phyloP scores from a whole-genome alignment of 2,797 vertebrate species.

The Galaxias olidus region DNA sequence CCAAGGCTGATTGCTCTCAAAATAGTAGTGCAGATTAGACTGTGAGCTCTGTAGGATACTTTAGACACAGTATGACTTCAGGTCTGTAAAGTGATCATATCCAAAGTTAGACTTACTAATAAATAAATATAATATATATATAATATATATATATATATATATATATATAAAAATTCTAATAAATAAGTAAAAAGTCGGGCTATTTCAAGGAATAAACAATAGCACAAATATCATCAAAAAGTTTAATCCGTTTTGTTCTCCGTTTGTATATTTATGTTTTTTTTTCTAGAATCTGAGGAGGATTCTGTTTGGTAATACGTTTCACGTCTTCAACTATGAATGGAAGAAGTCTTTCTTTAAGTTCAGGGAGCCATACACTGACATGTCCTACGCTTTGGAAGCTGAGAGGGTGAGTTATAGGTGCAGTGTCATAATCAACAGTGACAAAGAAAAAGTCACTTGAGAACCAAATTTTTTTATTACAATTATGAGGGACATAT shows the following conservation, averaged over 20 bases:
- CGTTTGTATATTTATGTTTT: not conserved
- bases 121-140: no score
- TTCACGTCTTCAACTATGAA: slow-evolving; percentile 70
- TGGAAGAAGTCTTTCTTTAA: slow-evolving; percentile 80
- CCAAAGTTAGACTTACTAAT: no score
- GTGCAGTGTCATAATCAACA: not conserved
- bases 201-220: not conserved
- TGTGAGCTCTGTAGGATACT: no score
- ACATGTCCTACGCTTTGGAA: slow-evolving; percentile 77
- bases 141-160: no score
- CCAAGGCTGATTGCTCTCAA: no score
- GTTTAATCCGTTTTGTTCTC: not conserved
- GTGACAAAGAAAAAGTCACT: no score
- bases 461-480: no score
- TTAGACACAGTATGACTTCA: no score
- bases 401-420: slow-evolving; percentile 70
- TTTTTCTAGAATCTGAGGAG: slow-evolving; percentile 72
- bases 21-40: no score
- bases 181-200: not conserved
- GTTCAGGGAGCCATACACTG: slow-evolving; percentile 71
- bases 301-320: slow-evolving; percentile 75
- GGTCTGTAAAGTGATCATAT: no score
- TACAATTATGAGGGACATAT: no score
- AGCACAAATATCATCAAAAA: not conserved
- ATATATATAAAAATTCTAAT: no score